Conservation (phyloP, 2,888 invertebrate species). For the Pomacea canaliculata region DNA sequence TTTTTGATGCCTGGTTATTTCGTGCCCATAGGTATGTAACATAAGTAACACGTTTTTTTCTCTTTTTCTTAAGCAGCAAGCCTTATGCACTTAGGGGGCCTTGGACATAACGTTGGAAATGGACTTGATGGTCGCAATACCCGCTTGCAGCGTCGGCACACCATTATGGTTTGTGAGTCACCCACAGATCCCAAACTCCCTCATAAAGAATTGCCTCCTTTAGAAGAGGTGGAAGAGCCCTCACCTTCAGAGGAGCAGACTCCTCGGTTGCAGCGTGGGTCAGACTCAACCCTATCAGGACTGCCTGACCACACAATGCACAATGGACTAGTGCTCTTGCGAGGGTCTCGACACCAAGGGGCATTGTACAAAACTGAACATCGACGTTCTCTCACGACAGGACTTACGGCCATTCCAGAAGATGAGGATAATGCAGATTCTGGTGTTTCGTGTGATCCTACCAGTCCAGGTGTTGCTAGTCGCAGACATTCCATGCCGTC, state of each 20-base stretch:
- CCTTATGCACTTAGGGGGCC: too few species aligned
- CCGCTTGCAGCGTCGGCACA: slow-evolving; percentile 56
- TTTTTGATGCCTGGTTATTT: too few species aligned
- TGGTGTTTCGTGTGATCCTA: slow-evolving; percentile 9
- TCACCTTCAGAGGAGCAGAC: slow-evolving; percentile 31
- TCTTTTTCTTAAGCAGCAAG: too few species aligned
- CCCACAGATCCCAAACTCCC: slow-evolving; percentile 42
- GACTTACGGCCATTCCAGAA: slow-evolving; percentile 37
- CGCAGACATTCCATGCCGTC: slow-evolving; percentile 25
- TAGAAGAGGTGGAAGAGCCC: slow-evolving; percentile 36
- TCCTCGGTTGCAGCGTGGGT: slow-evolving; percentile 9
- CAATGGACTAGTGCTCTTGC: slow-evolving; percentile 16
- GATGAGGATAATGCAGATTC: slow-evolving; percentile 34
- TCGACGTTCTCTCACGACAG: slow-evolving; percentile 33
- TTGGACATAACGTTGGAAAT: too few species aligned
- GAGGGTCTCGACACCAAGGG: slow-evolving; percentile 9
- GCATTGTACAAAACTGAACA: slow-evolving; percentile 26
- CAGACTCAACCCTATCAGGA: slow-evolving; percentile 13
- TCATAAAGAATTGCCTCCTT: slow-evolving; percentile 35
- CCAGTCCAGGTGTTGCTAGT: slow-evolving; percentile 1
- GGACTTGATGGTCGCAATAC: slow-evolving; percentile 13
- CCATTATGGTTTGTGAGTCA: slow-evolving; percentile 63
- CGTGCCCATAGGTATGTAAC: too few species aligned
- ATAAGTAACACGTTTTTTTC: too few species aligned
- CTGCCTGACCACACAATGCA: slow-evolving; percentile 24